Evolutionary conservation across 1,140 invertebrate genomes (phyloP).

Genomic region (Eriosoma lanigerum): DNA sequence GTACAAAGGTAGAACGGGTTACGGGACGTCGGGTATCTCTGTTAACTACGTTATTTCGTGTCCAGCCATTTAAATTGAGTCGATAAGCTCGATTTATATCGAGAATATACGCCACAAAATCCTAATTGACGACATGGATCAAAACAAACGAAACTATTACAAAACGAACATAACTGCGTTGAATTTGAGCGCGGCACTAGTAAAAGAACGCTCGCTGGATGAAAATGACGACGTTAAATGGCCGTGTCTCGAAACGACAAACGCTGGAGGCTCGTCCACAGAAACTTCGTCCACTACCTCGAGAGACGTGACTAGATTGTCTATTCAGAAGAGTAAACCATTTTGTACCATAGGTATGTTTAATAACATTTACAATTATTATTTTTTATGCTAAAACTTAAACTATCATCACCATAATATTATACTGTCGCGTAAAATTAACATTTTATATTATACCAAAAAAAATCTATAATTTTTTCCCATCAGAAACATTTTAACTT

Average conservation of each 20-base stretch:
- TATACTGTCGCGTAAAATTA: no score
- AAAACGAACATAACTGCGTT: neutral
- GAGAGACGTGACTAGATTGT: neutral
- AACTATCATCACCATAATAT: no score
- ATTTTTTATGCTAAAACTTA: no score
- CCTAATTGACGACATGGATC: neutral
- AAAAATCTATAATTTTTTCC: no score
- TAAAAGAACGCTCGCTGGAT: neutral
- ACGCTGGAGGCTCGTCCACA: neutral
- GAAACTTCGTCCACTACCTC: conserved; percentile 25
- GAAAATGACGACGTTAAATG: conserved; percentile 23
- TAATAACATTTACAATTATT: neutral
- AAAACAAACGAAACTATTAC: conserved; percentile 20
- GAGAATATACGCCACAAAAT: no score
- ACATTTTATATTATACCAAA: no score
- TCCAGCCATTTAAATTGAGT: neutral
- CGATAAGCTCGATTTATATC: neutral
- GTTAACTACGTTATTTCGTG: neutral
- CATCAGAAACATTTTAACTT: no score
- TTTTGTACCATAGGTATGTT: conserved; percentile 20
- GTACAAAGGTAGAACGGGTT: neutral
- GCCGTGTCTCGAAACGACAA: neutral
- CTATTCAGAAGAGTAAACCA: neutral
- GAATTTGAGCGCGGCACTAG: conserved; percentile 12
- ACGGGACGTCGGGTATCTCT: neutral